Conservation (phyloP, 2,888 invertebrate species). For the Callosobruchus maculatus region DNA sequence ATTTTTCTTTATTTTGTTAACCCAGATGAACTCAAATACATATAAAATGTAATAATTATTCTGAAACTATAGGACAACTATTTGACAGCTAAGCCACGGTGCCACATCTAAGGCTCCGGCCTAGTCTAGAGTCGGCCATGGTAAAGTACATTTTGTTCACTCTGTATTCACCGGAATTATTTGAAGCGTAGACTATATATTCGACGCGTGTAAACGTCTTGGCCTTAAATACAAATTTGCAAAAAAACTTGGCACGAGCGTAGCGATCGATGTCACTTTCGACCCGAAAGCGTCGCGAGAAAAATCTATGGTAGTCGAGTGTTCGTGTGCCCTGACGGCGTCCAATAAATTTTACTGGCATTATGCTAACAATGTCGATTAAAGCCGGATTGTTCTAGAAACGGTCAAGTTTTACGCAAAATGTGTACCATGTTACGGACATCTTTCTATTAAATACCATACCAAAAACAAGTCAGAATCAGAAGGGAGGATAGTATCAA, state of each 20-base stretch:
- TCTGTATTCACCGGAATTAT: neutral
- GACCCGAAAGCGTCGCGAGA: neutral
- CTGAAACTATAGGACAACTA: too few species aligned
- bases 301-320: neutral
- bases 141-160: too few species aligned
- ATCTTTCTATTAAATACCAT: too few species aligned
- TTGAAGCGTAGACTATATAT: neutral
- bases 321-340: neutral
- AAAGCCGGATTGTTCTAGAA: neutral
- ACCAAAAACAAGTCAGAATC: too few species aligned
- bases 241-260: neutral
- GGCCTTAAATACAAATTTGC: neutral
- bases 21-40: too few species aligned
- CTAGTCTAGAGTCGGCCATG: too few species aligned
- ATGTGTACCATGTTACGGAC: too few species aligned
- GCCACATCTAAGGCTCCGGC: too few species aligned
- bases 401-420: neutral
- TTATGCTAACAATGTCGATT: neutral
- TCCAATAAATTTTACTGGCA: neutral
- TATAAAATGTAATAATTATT: too few species aligned
- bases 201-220: neutral
- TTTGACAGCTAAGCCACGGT: too few species aligned
- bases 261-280: neutral
- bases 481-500: too few species aligned
- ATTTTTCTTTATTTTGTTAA: too few species aligned